Base-by-base conservation (phyloP, 2,113 vertebrate species). In the Microcebus griseorufus region DNA sequence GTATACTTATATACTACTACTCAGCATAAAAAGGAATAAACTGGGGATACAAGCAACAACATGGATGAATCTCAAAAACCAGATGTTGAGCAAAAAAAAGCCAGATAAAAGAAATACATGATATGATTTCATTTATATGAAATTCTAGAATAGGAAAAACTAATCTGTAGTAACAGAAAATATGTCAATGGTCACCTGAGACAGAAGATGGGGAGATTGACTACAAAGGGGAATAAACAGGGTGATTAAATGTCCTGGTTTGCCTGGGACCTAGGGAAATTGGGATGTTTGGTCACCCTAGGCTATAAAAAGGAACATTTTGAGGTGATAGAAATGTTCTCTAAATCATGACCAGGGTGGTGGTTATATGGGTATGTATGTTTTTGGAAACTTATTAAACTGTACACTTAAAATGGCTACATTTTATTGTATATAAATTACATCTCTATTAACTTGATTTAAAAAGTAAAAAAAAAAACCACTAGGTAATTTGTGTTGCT, bases 111-210 rank as follows among this genome's bases (percentile, higher is more conserved):
- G 42, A 88, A 58, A 82, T 7, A 58, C 22, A 67, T 32, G 11
- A 53, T 29, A 45, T 32, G 18, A 84, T 51, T 80, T 45, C 34
- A 80, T 80, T 73, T 42, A 85, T 27, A 65, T 29, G 70, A 84
- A 88, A 92, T 78, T 96, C 90, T 42, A 76, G 32, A 88, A 72
- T 2, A 90, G 65, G 22, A 53, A 92, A 83, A 94, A 90, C 39
- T 86, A 82, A 78, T 82, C 58, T 78, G 23, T 62, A 83, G 60
- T 88, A 42, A 96, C 23, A 87, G 51, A 82, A 82, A 94, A 34
- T n/a, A 83, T n/a, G 87, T 27, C 58, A n/a, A 67, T 20, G 27
- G n/a, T 96, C 22, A 88, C n/a, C 76, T 64, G 70, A 88, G 48
- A 84, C 8, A 83, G 70, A 78, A 94, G 89, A 94, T 23, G 25